Evolutionary conservation across 1,140 invertebrate genomes (phyloP), one percentile per base, ranked within the genome.

Genomic region (Leptinotarsa undecemlineata): DNA sequence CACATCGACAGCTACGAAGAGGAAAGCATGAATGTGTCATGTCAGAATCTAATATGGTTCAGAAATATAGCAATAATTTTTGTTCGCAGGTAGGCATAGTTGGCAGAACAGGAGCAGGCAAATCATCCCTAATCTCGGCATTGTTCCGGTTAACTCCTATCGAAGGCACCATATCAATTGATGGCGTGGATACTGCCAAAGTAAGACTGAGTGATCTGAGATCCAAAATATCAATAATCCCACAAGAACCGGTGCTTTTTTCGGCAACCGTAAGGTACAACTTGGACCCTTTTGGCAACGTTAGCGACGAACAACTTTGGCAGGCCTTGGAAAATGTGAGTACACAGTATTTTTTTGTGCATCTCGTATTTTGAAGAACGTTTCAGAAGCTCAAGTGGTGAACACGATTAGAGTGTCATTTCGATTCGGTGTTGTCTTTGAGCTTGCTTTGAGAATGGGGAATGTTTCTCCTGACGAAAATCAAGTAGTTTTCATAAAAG

Each of bases 161-260:
- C 15, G 89, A 91, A 57, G 93, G 93, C 0, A 82, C 89, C 11
- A 91, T 96, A 26, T 84, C 86, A 63, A 92, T 96, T 67, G 95
- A 96, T 82, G 89, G 84, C 13, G 84, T 91, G 0, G 88, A 94
- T 73, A 92, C 90, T 0, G 85, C 86, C 4, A 84, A 81, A 3
- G 84, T 96, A 47, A 89, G 90, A 0, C 83, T 96, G 8, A 88
- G 90, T 68, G 88, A 91, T 17, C 84, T 97, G 1, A 86, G 95
- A 67, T 88, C 88, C 1, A 89, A 89, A 70, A 90, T 96, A 15
- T 92, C 93, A 1, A 94, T 95, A 57, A 95, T 96, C 77, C 95
- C 95, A 6, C 95, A 96, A 85, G 92, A 91, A 74, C 94, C 94
- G 1, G 90, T 95, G 1, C 85, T 96, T 0, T 97, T 96, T 83